Evolutionary conservation across 2,113 vertebrate genomes (phyloP).

Genomic region (Calidris pygmaea): DNA sequence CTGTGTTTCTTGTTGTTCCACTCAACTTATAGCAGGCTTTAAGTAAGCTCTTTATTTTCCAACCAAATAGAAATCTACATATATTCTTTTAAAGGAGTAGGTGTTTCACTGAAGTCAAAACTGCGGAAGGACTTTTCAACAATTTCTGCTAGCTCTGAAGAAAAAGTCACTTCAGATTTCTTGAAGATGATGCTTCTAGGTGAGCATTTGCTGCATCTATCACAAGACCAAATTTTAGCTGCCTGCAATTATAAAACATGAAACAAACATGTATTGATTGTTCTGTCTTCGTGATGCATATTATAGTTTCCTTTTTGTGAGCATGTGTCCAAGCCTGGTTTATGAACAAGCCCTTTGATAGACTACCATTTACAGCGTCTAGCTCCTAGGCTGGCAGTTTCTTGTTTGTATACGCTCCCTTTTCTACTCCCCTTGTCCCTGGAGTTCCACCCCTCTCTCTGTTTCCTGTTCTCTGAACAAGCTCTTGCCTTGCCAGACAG

Average conservation of each 20-base stretch:
- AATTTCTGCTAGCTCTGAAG: not conserved
- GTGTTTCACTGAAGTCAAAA: not conserved
- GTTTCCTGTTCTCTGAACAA: not conserved
- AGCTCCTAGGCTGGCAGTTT: not conserved
- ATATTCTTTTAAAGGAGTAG: not conserved
- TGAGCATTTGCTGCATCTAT: not conserved
- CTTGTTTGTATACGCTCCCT: not conserved
- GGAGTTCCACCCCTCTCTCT: not conserved
- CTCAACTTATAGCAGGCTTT: not conserved
- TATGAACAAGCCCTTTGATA: not conserved
- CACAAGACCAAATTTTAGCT: not conserved
- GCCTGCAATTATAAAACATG: not conserved
- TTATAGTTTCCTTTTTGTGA: not conserved
- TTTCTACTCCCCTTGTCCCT: not conserved
- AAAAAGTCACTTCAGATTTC: not conserved
- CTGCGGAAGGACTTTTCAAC: not conserved
- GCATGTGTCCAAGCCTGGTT: not conserved
- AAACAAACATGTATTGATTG: not conserved
- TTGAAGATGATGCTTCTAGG: not conserved
- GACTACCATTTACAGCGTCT: not conserved
- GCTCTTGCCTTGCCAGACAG: not conserved
- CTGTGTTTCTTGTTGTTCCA: not conserved
- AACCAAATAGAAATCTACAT: not conserved
- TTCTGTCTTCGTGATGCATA: not conserved
- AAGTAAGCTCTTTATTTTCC: not conserved